Evolutionary conservation across 2,113 vertebrate species (phyloP).

Genomic region (Daboia siamensis): DNA sequence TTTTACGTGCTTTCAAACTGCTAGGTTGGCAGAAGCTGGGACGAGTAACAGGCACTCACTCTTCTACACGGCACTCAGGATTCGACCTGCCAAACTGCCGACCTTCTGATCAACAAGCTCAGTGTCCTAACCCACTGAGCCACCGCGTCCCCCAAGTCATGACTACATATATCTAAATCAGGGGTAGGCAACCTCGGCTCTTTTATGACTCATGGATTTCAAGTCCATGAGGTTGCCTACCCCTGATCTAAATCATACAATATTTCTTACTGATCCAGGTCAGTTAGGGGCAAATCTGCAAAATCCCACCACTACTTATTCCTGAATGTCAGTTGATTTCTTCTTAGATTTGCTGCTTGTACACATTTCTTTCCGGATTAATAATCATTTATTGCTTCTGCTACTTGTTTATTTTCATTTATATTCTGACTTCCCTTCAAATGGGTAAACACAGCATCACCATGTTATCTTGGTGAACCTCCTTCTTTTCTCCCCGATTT

Average conservation of each 20-base stretch:
- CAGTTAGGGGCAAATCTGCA: not conserved
- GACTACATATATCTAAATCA: no score
- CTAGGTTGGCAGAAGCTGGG: no score
- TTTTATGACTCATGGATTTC: no score
- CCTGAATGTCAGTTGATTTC: not conserved
- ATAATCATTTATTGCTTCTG: not conserved
- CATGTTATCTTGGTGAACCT: not conserved
- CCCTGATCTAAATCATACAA: not conserved
- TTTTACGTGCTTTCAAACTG: no score
- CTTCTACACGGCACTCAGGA: no score
- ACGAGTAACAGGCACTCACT: no score
- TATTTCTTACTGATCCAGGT: not conserved
- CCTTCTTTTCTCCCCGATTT: not conserved
- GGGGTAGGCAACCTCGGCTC: no score
- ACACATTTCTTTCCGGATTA: conserved; percentile 2
- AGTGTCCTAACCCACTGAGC: no score
- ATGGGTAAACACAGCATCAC: not conserved
- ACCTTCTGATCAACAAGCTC: no score
- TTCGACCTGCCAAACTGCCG: no score
- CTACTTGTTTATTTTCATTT: not conserved
- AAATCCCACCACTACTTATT: not conserved
- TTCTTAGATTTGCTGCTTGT: not conserved
- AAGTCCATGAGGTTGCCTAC: no score
- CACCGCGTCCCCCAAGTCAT: no score
- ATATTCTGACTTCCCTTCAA: not conserved